These are phyloP conservation scores for Catocala nupta DNA, from an alignment of 2,888 invertebrate species.

Conservation along the genomic window DNA sequence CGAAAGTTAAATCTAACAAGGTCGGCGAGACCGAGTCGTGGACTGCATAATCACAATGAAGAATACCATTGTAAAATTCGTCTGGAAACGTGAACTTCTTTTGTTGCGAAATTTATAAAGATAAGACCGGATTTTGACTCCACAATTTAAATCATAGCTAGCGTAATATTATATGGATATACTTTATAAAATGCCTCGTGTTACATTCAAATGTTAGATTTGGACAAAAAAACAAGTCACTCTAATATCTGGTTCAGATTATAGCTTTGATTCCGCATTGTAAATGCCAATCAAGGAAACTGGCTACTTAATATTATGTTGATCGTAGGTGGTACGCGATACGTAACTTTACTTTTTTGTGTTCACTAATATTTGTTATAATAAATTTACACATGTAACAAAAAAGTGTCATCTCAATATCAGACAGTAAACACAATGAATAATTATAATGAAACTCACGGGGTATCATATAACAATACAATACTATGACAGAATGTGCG, in stretches of 20 bases:
- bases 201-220: too few relatives aligned
- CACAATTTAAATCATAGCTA: background rate
- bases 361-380: too few relatives aligned
- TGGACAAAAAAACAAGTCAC: too few relatives aligned
- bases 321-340: conserved; percentile 5
- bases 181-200: too few relatives aligned
- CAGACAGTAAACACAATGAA: too few relatives aligned
- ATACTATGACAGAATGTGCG: too few relatives aligned
- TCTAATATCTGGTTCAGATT: background rate
- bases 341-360: too few relatives aligned
- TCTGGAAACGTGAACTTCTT: conserved; percentile 51
- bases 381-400: too few relatives aligned
- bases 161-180: background rate
- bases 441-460: too few relatives aligned
- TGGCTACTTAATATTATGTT: background rate
- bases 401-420: too few relatives aligned
- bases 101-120: conserved; percentile 40
- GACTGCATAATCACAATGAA: conserved; percentile 51
- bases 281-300: conserved; percentile 22
- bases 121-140: conserved; percentile 1
- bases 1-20: conserved; percentile 62
- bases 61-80: conserved; percentile 55
- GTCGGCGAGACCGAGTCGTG: conserved; percentile 48
- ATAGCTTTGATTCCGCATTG: conserved; percentile 13
- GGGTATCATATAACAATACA: too few relatives aligned